phyloP scores from a whole-genome alignment of 2,797 vertebrate species.

The Botia kubotai region DNA sequence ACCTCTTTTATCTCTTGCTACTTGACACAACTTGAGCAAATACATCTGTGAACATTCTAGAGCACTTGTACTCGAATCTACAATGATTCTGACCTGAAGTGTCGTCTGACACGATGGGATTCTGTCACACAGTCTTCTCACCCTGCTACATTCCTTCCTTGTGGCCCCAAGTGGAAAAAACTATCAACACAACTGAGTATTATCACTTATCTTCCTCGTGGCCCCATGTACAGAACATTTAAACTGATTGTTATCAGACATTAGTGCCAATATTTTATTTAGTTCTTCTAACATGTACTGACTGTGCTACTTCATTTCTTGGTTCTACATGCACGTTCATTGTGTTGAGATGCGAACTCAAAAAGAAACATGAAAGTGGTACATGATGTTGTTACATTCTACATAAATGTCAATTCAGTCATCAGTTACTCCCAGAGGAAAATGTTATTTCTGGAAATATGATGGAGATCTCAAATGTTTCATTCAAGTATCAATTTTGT shows the following conservation, averaged over 20 bases:
- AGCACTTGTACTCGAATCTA: constrained; percentile 47
- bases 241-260: constrained; percentile 11
- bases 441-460: background rate
- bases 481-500: too few relatives aligned
- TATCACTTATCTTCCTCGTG: background rate
- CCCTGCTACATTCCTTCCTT: constrained; percentile 1
- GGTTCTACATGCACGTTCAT: constrained; percentile 8
- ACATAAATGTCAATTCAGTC: background rate
- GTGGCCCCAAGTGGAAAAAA: constrained; percentile 1
- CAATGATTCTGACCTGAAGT: constrained; percentile 24
- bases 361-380: background rate
- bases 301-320: background rate
- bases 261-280: background rate
- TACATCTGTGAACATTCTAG: constrained; percentile 38
- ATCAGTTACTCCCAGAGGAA: background rate
- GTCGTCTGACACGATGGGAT: constrained; percentile 21
- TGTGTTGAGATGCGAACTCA: background rate
- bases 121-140: constrained; percentile 15
- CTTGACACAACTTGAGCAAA: constrained; percentile 26
- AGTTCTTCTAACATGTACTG: constrained; percentile 12
- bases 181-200: background rate
- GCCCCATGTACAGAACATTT: constrained; percentile 4
- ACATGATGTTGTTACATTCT: background rate
- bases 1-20: constrained; percentile 61
- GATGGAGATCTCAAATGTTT: too few relatives aligned